These are phyloP conservation scores for Drosophila histrio DNA, from an alignment of 2,888 invertebrate species.

Conservation along the genomic window DNA sequence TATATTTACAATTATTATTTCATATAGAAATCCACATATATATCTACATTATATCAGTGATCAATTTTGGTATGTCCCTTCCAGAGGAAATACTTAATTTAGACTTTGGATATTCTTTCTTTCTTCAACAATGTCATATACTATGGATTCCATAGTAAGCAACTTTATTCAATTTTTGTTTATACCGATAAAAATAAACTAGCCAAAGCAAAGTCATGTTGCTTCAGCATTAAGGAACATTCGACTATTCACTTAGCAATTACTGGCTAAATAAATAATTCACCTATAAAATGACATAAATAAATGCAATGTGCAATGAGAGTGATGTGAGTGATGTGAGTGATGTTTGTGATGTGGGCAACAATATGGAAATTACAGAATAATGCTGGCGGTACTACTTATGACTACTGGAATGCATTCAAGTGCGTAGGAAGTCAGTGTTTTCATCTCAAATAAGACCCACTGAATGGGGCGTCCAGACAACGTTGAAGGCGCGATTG, in stretches of 20 bases:
- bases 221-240: slow-evolving; percentile 63
- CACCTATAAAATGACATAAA: slow-evolving; percentile 53
- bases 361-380: slow-evolving; percentile 18
- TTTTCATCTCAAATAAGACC: slow-evolving; percentile 63
- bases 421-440: background rate
- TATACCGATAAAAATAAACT: slow-evolving; percentile 33
- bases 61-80: background rate
- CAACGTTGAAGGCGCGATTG: slow-evolving; percentile 70
- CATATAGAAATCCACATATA: background rate
- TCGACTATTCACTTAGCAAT: slow-evolving; percentile 22
- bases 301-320: slow-evolving; percentile 50
- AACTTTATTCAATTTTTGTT: slow-evolving; percentile 45
- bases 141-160: slow-evolving; percentile 42
- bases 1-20: background rate
- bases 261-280: slow-evolving; percentile 43
- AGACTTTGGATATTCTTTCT: background rate
- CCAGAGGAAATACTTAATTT: background rate
- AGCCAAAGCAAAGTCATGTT: slow-evolving; percentile 21
- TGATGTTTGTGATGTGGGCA: slow-evolving; percentile 7
- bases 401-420: slow-evolving; percentile 24
- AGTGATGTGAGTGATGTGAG: slow-evolving; percentile 8
- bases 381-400: slow-evolving; percentile 53
- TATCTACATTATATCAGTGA: background rate
- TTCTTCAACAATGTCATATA: slow-evolving; percentile 23
- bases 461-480: slow-evolving; percentile 78